Evolutionary conservation across 2,888 invertebrate genomes (phyloP), one percentile per base, ranked within the genome.

Genomic region (Argyresthia goedartella): DNA sequence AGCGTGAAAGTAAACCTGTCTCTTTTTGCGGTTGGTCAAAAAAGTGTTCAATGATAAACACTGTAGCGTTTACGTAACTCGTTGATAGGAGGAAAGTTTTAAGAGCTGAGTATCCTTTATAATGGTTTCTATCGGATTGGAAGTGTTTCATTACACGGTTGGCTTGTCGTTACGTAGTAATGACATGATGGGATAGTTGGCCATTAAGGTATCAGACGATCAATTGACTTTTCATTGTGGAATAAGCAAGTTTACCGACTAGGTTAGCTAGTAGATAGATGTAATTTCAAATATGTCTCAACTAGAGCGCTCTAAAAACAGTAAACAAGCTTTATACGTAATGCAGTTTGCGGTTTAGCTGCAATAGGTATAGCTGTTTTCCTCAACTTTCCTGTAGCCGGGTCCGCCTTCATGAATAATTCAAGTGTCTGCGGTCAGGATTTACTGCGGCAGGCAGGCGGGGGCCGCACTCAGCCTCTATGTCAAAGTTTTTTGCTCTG

Each of bases 71-170:
- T 59, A 54, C 57, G 56, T 59, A 59, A 39, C 33, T 13, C 25
- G 33, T 13, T 48, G 11, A 48, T 48, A 50, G 51, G 55, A 59
- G 50, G 52, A 57, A 52, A 46, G 56, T 56, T 65, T 77, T 75
- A n/a, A 78, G 77, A 73, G 66, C 65, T 69, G 64, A 43, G 77
- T 74, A 75, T 73, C 69, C 67, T 71, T 76, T n/a, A 76, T 76
- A 78, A 79, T 76, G 75, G 79, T 80, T 78, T 74, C 73, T 77
- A 76, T 73, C 72, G 67, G 68, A 76, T 76, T 82, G 79, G 81
- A 80, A 81, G 80, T 80, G 79, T 78, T 76, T 77, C 77, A 84
- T 82, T 84, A 80, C 77, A 84, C 78, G 85, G 70, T 75, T 60
- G 71, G 72, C 66, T 71, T 69, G 44, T 54, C 52, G 71, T 67